Percentiles rank a stretch among this genome's conserved stretches.
Conservation (phyloP, 92 coral and sea anemone genomes). For the Blastomussa wellsi region DNA sequence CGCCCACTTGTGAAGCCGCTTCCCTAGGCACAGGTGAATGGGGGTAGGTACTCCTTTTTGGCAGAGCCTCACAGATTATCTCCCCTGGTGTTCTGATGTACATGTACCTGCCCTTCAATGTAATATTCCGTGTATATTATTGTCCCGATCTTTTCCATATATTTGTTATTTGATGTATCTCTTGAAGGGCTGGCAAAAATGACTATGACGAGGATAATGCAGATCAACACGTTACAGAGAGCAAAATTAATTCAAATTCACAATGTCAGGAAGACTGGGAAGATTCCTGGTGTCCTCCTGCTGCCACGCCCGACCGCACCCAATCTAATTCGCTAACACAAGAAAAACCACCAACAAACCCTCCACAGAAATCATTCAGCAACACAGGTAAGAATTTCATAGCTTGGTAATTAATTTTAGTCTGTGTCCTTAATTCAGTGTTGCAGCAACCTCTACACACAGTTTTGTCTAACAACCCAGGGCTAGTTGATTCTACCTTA, state of each 20-base stretch:
- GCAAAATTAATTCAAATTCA: neutral
- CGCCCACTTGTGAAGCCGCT: too few relatives aligned
- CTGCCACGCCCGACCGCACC: neutral
- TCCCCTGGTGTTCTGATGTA: too few relatives aligned
- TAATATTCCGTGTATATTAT: too few relatives aligned
- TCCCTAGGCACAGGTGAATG: too few relatives aligned
- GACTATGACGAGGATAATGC: constrained; percentile 17
- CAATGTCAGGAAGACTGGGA: constrained; percentile 46
- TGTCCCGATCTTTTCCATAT: too few relatives aligned
- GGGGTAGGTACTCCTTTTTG: too few relatives aligned
- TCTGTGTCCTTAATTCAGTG: neutral
- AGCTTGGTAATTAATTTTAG: neutral
- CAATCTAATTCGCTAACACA: neutral
- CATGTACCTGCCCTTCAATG: too few relatives aligned
- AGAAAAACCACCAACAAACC: constrained; percentile 9
- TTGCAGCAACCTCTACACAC: neutral
- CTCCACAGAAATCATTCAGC: constrained; percentile 11
- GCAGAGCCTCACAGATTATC: too few relatives aligned
- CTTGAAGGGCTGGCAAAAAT: constrained; percentile 36
- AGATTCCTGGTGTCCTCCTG: neutral
- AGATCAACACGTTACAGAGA: constrained; percentile 1
- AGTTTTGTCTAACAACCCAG: neutral
- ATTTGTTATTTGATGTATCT: neutral
- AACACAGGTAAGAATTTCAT: constrained; percentile 6
- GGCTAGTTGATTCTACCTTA: neutral